Evolutionary conservation across 2,888 invertebrate species (phyloP).

Genomic region (Sturmia bella): DNA sequence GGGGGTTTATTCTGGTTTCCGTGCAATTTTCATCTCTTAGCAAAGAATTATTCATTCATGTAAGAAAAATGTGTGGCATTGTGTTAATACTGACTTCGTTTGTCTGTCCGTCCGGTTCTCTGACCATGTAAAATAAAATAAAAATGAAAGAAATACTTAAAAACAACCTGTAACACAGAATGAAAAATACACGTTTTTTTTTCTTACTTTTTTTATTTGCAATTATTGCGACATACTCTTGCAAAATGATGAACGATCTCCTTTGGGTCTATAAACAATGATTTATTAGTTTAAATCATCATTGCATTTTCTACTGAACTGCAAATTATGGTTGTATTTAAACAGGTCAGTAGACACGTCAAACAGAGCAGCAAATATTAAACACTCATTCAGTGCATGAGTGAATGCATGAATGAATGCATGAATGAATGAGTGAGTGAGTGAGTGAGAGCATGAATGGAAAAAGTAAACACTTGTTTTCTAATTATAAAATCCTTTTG

Average conservation of each 20-base stretch:
- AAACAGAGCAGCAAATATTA: conserved; percentile 29
- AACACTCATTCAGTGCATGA: not conserved
- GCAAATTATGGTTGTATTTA: conserved; percentile 59
- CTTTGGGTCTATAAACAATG: conserved; percentile 69
- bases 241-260: conserved; percentile 69
- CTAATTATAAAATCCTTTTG: conserved; percentile 38
- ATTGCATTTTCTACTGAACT: conserved; percentile 56
- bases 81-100: conserved; percentile 63
- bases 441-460: not conserved
- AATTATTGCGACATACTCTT: conserved; percentile 66
- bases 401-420: conserved; percentile 3
- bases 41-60: conserved; percentile 67
- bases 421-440: not conserved
- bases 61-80: conserved; percentile 66
- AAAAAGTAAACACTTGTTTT: conserved; percentile 59
- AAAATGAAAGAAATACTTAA: conserved; percentile 2
- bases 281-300: conserved; percentile 65
- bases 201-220: conserved; percentile 44
- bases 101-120: conserved; percentile 46
- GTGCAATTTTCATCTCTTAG: conserved; percentile 22
- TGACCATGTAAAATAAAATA: conserved; percentile 27
- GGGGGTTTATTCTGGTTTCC: conserved; percentile 50
- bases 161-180: conserved; percentile 30
- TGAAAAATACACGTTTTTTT: conserved; percentile 24
- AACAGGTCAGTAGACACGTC: conserved; percentile 67